Conservation (phyloP, 2,797 vertebrate genomes). For the Sylvilagus floridanus region DNA sequence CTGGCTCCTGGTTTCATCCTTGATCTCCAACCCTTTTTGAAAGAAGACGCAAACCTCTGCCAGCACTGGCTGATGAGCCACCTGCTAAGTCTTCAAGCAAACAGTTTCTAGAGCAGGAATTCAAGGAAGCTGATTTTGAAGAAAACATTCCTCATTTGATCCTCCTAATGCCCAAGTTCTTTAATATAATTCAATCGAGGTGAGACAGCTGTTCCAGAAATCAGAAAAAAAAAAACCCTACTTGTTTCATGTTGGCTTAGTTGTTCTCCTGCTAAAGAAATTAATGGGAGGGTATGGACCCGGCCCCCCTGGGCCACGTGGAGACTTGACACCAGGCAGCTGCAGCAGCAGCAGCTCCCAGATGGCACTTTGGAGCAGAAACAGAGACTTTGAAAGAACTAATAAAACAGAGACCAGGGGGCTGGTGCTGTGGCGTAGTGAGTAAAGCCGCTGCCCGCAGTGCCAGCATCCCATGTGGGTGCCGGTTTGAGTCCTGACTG, state of each 20-base stretch:
- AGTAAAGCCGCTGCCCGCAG: too few relatives aligned
- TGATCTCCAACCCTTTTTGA: conserved; percentile 7
- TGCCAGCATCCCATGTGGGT: too few relatives aligned
- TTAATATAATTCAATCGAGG: conserved; percentile 74
- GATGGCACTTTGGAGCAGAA: background rate
- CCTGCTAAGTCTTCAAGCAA: conserved; percentile 66
- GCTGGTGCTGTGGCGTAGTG: too few relatives aligned
- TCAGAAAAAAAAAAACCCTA: conserved; percentile 50
- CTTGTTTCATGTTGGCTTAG: conserved; percentile 70
- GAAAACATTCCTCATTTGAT: conserved; percentile 74
- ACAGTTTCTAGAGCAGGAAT: conserved; percentile 59
- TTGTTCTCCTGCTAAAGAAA: conserved; percentile 65
- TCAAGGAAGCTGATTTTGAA: conserved; percentile 64
- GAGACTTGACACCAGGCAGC: conserved; percentile 19
- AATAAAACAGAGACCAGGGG: conserved; percentile 7
- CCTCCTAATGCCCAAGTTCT: conserved; percentile 70
- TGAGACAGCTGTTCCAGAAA: conserved; percentile 70
- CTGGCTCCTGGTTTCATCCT: background rate
- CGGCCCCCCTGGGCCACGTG: background rate
- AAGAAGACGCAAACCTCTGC: conserved; percentile 45
- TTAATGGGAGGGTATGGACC: background rate
- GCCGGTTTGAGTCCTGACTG: too few relatives aligned
- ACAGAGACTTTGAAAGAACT: conserved; percentile 21
- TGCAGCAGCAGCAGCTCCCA: background rate
- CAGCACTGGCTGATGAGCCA: conserved; percentile 34